Base-by-base conservation (phyloP, 2,113 vertebrate genomes). In the Corydoras maculifer region DNA sequence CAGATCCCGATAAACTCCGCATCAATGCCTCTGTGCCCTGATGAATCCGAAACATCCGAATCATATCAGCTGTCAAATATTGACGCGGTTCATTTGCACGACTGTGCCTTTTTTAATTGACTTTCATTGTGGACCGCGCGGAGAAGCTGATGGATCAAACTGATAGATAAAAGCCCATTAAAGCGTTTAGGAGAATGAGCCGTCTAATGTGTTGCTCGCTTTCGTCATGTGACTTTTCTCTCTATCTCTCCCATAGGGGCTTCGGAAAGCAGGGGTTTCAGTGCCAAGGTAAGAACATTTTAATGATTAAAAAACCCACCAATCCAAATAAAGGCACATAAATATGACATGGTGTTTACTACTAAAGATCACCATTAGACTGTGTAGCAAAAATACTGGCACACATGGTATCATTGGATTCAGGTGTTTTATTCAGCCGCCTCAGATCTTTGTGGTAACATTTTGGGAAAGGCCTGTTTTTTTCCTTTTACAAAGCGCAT, bases 261-360 rank as follows among this genome's bases (percentile, higher is more conserved):
- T 91, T 91, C 78, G 90, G 90, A 80, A 91, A 91, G 74, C 90
- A 91, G 86, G 90, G 90, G 84, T 91, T 90, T 80, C 90, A 91
- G 84, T 91, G 90, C 83, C 90, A 90, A 91, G 90, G 90, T 91
- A 89, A 79, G 78, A 48, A 13, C 11, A 51, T 31, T 12, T 8
- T 8, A 53, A 12, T 53, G 18, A 25, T 25, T 25, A 25, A 25
- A 25, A 25, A 25, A 25, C 18, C 18, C 18, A 25, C 18, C 18
- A 25, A 25, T 25, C 18, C 18, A 25, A 25, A 25, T 25, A 25
- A 25, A 25, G 18, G 18, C 18, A 25, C 18, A 25, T 25, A 25
- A 25, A 25, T 25, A 25, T 25, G 18, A 25, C 18, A 25, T 25
- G 18, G 7, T 43, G 35, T 43, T 43, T 2, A 43, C 35, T 43